Base-by-base conservation (phyloP, 1,140 invertebrate genomes). In the Drosophila teissieri region DNA sequence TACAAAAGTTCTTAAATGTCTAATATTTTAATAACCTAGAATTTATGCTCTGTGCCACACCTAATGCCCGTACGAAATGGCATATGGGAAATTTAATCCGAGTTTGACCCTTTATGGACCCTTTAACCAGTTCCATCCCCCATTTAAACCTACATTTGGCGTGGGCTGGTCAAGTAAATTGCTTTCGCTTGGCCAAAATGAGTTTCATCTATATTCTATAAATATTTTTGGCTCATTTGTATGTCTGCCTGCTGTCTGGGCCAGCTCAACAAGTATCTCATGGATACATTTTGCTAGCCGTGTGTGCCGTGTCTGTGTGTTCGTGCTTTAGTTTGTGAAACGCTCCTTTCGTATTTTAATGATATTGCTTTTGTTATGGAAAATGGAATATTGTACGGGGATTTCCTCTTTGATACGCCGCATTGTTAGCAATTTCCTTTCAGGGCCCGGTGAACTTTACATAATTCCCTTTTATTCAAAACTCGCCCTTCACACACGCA, bases 141-240 rank as follows among this genome's bases (percentile, higher is more conserved):
- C 52, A 24, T 22, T 37, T 70, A 27, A 36, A 36, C 24, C 58
- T 56, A 15, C 31, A 19, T 15, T 69, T 22, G n/a, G 44, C 44
- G 40, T 34, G 36, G 17, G 51, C 51, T 63, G 51, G 40, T 39
- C 60, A 36, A 53, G 51, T 48, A 65, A 65, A 65, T 65, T 34
- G 62, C 63, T 68, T 55, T 68, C 49, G 40, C 44, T 58, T 51
- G 40, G 36, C 62, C 48, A 45, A 63, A 77, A 58, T 36, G 62
- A 62, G 48, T 62, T 65, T 45, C 58, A 85, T 81, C 48, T 74
- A 53, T 70, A 62, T 65, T 72, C 79, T 58, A 88, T 88, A 86
- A 82, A 85, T 86, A 81, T 86, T 67, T 78, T 65, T 45, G 69
- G 53, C 69, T 82, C 60, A 88, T 88, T 88, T 88, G 49, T 85